Base-by-base conservation (phyloP, 2,797 vertebrate species). In the Tympanoctomys barrerae region DNA sequence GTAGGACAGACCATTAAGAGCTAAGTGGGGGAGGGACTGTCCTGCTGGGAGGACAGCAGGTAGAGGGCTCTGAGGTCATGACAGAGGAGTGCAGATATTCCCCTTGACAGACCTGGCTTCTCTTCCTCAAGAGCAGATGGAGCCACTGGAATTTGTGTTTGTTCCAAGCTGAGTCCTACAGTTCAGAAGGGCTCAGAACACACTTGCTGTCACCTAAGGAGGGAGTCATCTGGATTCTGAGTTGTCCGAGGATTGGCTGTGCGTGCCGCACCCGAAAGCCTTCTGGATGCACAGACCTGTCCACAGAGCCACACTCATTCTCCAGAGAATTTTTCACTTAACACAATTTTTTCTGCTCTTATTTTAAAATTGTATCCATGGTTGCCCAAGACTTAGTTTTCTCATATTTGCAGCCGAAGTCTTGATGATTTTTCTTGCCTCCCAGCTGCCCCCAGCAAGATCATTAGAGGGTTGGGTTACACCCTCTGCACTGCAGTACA, bases 371-470 rank as follows among this genome's bases (percentile, higher is more conserved):
- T 10, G 0, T 92, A 80, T 94, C 71, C 31, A 28, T 16, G 4
- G 62, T 64, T 80, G 26, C 59, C 46, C 54, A 3, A 66, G 66
- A 42, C 78, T 78, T 54, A n/a, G 2, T 87, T 83, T 78, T 82
- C 64, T 91, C 33, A 9, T 73, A 19, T 79, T 26, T 36, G 73
- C 88, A 75, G 70, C 49, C 73, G 54, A 5, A 28, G 4, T 95
- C 71, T 22, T 46, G 83, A 49, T 94, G 91, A 33, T 80, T 94
- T 91, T 93, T 85, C 57, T 83, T 52, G 64, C 71, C 39, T 78
- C 1, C 14, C 61, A 26, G 68, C 73, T 89, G 68, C 52, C 10
- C 57, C 57, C 83, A 46, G 5, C n/a, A 92, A 77, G 75, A 79
- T 61, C 61, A 46, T 62, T 12, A 1, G 89, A 94, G 36, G 46